Base-by-base conservation (phyloP, 2,797 vertebrate genomes). In the Periophthalmus magnuspinnatus region DNA sequence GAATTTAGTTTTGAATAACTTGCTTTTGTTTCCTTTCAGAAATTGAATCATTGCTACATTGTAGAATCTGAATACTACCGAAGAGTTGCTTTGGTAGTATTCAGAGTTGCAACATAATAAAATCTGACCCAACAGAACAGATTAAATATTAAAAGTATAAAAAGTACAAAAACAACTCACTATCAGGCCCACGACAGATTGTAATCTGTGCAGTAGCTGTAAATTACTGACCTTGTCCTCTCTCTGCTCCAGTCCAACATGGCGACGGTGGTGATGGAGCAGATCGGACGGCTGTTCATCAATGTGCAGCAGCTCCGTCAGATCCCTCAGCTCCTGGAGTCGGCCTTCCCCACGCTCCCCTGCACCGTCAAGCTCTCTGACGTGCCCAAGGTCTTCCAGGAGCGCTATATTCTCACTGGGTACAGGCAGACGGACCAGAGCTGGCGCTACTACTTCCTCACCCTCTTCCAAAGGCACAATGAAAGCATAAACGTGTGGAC, bases 401-500 rank as follows among this genome's bases (percentile, higher is more conserved):
- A 97, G 89, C 95, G 95, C 0, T 95, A 98, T 91, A 96, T 99
- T 91, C 88, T 94, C 9, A 74, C 88, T 0, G 97, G 97, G 68
- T 98, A 98, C 93, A 90, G 96, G 32, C 95, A 96, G 0, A 86
- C 95, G 2, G 94, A 95, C 71, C 96, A 89, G 71, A 92, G 91
- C 88, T 99, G 97, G 97, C 84, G 93, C 16, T 98, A 96, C 76
- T 99, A 97, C 88, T 96, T 97, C 89, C 93, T 94, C 5, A 95
- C 96, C 0, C 94, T 99, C 68, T 99, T 98, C 92, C 95, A 95
- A 89, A 93, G 94, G 88, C 97, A 98, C 94, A 99, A 99, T 0
- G 97, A 99, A 81, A 94, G 94, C 0, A 75, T 98, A 74, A 99
- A 97, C 0, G 95, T 99, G 32, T 99, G 97, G 97, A 96, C 96